A percentile compares a stretch with the other conserved stretches of the same genome.
These are phyloP conservation scores for Folsomia candida DNA, from an alignment of 2,888 invertebrate species.

Conservation along the genomic window DNA sequence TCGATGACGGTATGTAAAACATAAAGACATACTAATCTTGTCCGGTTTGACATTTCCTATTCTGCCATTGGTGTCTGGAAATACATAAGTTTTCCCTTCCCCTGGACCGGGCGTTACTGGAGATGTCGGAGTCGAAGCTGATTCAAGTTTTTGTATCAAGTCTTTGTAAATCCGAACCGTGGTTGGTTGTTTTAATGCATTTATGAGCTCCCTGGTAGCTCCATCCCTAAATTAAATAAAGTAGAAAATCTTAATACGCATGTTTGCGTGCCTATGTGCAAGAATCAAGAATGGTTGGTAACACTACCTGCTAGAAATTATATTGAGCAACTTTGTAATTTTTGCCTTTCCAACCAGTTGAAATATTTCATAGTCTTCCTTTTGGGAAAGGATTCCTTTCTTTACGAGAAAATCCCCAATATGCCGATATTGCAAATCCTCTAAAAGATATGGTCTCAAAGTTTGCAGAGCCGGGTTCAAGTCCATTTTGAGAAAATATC, in stretches of 20 bases:
- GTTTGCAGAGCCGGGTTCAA: slow-evolving; percentile 28
- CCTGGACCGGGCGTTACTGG: slow-evolving; percentile 20
- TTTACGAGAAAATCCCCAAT: slow-evolving; percentile 40
- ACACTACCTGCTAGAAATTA: slow-evolving; percentile 33
- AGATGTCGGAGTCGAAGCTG: slow-evolving; percentile 23
- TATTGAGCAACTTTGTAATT: slow-evolving; percentile 27
- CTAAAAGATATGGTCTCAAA: slow-evolving; percentile 35
- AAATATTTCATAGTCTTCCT: slow-evolving; percentile 40
- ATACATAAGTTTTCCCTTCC: background rate
- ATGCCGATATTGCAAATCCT: slow-evolving; percentile 41
- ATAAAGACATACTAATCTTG: slow-evolving; percentile 30
- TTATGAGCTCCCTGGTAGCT: slow-evolving; percentile 37
- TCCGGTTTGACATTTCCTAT: slow-evolving; percentile 26
- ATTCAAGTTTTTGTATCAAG: slow-evolving; percentile 41
- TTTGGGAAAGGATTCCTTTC: slow-evolving; percentile 39
- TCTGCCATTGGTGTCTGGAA: slow-evolving; percentile 6
- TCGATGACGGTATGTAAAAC: background rate
- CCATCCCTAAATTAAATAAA: slow-evolving; percentile 36
- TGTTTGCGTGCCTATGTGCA: background rate
- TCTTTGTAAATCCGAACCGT: slow-evolving; percentile 36
- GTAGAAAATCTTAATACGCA: background rate
- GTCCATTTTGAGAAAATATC: slow-evolving; percentile 27
- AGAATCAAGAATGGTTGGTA: too few relatives aligned
- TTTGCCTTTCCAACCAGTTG: slow-evolving; percentile 40
- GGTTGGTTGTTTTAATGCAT: slow-evolving; percentile 37